A percentile compares a stretch with the other conserved stretches of the same genome.
Conservation (phyloP, 37 sponge, comb jelly and placozoan genomes). For the Cladorhizidae sp. region DNA sequence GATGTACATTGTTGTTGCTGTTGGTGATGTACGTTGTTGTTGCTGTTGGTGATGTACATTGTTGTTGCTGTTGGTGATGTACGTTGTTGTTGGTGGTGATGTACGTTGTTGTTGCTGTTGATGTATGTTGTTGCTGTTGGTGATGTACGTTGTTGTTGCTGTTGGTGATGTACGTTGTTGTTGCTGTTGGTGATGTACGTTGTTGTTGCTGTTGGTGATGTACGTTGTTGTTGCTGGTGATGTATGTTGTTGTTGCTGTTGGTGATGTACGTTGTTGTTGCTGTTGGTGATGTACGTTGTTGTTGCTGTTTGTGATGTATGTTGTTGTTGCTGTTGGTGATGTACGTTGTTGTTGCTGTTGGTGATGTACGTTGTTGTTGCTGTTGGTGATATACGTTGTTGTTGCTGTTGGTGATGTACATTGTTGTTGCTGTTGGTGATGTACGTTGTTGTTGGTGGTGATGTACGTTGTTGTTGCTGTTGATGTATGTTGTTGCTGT, state of each 20-base stretch:
- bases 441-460: neutral
- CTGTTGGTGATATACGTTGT: no score
- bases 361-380: neutral
- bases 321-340: neutral
- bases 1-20: no score
- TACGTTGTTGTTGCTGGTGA: neutral
- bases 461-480: no score
- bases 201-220: neutral
- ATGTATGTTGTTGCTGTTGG: no score
- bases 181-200: neutral
- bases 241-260: neutral
- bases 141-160: neutral
- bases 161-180: neutral
- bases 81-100: neutral
- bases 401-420: neutral
- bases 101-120: neutral
- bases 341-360: conserved; percentile 1
- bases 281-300: no score
- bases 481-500: neutral
- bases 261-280: neutral
- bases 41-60: neutral
- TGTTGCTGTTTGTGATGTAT: neutral
- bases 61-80: neutral
- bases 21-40: no score
- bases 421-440: neutral